These are phyloP conservation scores for Branchinecta lindahli DNA, from an alignment of 1,140 invertebrate species.

Conservation along the genomic window DNA sequence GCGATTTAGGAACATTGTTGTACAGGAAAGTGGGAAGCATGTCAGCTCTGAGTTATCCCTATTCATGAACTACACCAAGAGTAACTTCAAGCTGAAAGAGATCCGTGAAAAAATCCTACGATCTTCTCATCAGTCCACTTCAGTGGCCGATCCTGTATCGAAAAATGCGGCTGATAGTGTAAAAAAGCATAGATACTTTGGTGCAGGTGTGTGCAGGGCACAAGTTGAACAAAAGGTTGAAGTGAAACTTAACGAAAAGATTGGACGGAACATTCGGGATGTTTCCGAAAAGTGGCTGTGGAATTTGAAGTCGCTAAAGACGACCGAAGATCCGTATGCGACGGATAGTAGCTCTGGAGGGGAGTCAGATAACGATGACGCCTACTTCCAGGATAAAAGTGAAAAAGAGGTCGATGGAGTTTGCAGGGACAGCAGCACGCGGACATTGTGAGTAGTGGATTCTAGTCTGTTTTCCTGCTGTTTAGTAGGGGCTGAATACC, in stretches of 20 bases:
- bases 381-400: not conserved
- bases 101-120: not conserved
- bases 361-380: conserved; percentile 73
- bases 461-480: not conserved
- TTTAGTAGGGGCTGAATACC: conserved; percentile 5
- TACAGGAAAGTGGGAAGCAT: not conserved
- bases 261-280: not conserved
- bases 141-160: not conserved
- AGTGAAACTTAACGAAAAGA: not conserved
- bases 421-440: too few species aligned
- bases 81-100: not conserved
- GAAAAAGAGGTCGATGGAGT: not conserved
- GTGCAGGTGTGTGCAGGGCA: not conserved
- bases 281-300: not conserved
- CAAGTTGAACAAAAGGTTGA: not conserved
- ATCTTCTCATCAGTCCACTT: not conserved
- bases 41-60: not conserved
- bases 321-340: conserved; percentile 65
- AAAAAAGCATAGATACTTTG: not conserved
- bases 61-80: not conserved
- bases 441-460: too few species aligned
- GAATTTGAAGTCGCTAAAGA: conserved; percentile 1
- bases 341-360: conserved; percentile 83
- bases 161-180: not conserved
- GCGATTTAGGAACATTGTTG: not conserved